Percentiles rank a stretch among this genome's conserved stretches.
Conservation (phyloP, 2,888 invertebrate genomes). For the Mactromeris polynyma region DNA sequence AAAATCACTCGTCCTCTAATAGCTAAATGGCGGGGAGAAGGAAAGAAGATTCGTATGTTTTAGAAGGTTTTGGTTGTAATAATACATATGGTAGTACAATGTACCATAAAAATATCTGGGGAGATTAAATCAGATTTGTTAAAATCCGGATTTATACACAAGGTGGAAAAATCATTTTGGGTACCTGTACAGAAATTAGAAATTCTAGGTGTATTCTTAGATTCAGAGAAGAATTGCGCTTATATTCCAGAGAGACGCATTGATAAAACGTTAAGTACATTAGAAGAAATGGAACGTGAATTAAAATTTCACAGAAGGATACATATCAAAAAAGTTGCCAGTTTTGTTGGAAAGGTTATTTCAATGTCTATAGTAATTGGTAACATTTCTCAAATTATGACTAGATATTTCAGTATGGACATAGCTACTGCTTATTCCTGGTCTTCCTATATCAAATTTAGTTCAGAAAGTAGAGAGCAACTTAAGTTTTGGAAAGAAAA, state of each 20-base stretch:
- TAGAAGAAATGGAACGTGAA: not conserved
- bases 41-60: conserved; percentile 12
- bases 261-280: not conserved
- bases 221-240: no score
- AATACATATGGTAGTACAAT: no score
- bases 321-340: not conserved
- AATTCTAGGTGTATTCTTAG: no score
- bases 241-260: no score
- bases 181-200: not conserved
- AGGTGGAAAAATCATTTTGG: conserved; percentile 28
- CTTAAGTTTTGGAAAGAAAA: not conserved
- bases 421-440: not conserved
- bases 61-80: conserved; percentile 59
- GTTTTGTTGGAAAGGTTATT: conserved; percentile 18
- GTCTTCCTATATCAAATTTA: no score
- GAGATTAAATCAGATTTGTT: no score
- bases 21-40: no score
- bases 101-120: no score
- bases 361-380: no score
- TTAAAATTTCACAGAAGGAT: no score
- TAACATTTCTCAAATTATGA: not conserved
- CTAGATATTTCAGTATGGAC: not conserved
- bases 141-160: conserved; percentile 10
- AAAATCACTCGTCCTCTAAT: no score
- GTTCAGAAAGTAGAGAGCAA: not conserved